phyloP scores from a whole-genome alignment of 2,113 vertebrate species.

The Podocnemis expansa region DNA sequence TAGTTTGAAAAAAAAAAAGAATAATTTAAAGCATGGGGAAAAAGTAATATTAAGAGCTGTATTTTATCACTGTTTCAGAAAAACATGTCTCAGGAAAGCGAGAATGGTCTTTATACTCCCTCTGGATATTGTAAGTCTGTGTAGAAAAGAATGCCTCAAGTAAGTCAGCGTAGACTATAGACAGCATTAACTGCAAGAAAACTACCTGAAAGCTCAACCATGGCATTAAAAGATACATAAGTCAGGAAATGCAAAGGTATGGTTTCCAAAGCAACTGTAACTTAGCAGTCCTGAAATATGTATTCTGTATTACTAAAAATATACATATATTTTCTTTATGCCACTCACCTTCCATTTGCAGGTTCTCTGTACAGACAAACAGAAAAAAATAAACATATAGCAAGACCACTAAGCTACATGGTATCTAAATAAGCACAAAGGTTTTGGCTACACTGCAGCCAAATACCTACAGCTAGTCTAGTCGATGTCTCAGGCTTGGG shows the following conservation, averaged over 20 bases:
- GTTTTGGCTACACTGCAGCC: neutral
- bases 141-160: neutral
- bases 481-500: neutral
- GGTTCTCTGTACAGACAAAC: neutral
- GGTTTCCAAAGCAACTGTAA: neutral
- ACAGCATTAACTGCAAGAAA: neutral
- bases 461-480: neutral
- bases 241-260: neutral
- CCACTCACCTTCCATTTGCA: rapidly evolving
- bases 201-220: neutral
- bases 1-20: neutral
- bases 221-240: neutral
- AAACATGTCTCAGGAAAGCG: neutral
- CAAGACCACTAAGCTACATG: neutral
- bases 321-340: neutral
- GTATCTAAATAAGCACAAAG: neutral
- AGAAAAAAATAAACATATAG: neutral
- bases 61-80: neutral
- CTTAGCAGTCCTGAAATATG: neutral
- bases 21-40: neutral
- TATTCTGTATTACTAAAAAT: rapidly evolving
- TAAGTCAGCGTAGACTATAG: neutral
- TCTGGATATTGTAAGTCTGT: neutral
- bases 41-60: neutral
- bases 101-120: neutral